Base-by-base conservation (phyloP, 2,888 invertebrate genomes). In the Luperina nickerlii region DNA sequence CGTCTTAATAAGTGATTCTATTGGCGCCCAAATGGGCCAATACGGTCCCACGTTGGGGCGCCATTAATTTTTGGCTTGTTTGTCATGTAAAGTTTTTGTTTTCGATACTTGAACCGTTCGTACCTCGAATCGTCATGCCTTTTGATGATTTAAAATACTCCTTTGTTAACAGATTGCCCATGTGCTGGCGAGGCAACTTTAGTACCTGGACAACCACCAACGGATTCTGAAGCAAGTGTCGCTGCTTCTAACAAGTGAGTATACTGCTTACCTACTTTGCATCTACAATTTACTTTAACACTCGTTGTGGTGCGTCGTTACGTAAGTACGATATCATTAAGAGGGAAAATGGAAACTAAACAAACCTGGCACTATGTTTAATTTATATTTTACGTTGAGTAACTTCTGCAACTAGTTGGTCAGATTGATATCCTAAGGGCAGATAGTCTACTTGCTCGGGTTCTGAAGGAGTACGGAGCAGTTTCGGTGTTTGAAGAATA, bases 201-300 rank as follows among this genome's bases (percentile, higher is more conserved):
- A 11, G 90, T 96, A 11, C 95, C 96, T 0, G 96, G 96, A 1
- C 94, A 94, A 67, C 90, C 93, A 0, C 95, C 95, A 0, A 95
- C 96, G 0, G 96, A 94, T 3, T 91, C 95, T 1, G 96, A 95
- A 32, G 91, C 95, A 0, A 95, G 90, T 13, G 90, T 94, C 0
- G 94, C 96, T 0, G 91, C 96, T 0, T 92, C 96, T 4, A 96
- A 96, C 70, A 96, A 96, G 96, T 97, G 83, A 92, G 91, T 79
- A 3, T 18, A 45, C 9, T 15, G 4, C 8, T 60, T 18, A 24
- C 8, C 8, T 15, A 27, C 27, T 62, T 62, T 62, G 15, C 27
- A 62, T 27, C 7, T 27, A 62, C 2, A 27, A 7, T 63, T 32
- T 7, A 32, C 18, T 32, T 63, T n/a, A 0, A n/a, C 0, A 57